phyloP scores from a whole-genome alignment of 2,797 vertebrate genomes.

The Petrocephalus schoutedeni region DNA sequence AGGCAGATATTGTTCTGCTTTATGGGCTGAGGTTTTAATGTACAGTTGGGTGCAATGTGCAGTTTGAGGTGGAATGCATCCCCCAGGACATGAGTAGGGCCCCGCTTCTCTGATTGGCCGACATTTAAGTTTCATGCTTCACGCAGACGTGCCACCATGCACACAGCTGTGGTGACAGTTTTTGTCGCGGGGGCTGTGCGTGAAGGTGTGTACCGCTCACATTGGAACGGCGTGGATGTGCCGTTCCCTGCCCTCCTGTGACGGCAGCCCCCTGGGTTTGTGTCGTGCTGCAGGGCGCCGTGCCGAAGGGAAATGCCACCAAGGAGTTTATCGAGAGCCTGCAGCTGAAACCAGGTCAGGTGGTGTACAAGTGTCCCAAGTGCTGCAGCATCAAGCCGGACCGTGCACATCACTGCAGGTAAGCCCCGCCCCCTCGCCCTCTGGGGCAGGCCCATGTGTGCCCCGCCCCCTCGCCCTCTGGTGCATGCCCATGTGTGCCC shows the following conservation, averaged over 20 bases:
- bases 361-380: constrained; percentile 98
- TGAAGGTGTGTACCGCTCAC: too few species aligned
- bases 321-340: constrained; percentile 98
- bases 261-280: not conserved
- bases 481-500: too few species aligned
- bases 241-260: not conserved
- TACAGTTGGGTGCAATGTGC: not conserved
- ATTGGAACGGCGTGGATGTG: too few species aligned
- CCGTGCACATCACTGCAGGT: constrained; percentile 92
- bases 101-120: not conserved
- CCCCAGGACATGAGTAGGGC: not conserved
- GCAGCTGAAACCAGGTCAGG: constrained; percentile 92
- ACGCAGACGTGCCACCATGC: not conserved
- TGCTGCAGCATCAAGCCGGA: constrained; percentile 99
- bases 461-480: too few species aligned
- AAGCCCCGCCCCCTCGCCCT: constrained; percentile 11
- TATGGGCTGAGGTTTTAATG: not conserved
- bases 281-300: constrained; percentile 73
- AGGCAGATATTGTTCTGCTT: not conserved
- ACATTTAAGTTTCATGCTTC: not conserved
- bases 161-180: too few species aligned
- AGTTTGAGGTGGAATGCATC: not conserved
- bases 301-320: constrained; percentile 96
- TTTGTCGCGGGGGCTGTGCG: too few species aligned
- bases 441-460: not conserved